These are phyloP conservation scores for Drosophila borealis DNA, from an alignment of 2,888 invertebrate species.

Conservation along the genomic window DNA sequence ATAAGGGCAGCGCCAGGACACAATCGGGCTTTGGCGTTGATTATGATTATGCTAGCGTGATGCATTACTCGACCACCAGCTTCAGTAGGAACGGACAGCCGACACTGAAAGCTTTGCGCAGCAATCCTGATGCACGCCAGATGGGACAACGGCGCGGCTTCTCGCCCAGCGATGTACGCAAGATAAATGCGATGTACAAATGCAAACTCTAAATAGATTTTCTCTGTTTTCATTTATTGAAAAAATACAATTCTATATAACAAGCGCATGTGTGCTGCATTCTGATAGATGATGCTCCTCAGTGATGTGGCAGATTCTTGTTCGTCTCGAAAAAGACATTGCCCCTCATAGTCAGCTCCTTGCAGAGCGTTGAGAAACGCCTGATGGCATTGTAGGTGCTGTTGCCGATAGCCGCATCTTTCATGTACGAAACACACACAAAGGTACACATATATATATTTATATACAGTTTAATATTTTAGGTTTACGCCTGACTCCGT, in stretches of 20 bases:
- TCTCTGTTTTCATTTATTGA: conserved; percentile 42
- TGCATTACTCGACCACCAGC: conserved; percentile 92
- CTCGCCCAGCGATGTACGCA: conserved; percentile 76
- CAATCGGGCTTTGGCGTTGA: conserved; percentile 88
- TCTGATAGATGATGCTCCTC: conserved; percentile 11
- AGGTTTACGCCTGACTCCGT: conserved; percentile 9
- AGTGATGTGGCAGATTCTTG: conserved; percentile 81
- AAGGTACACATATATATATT: conserved; percentile 21
- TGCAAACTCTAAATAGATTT: conserved; percentile 54
- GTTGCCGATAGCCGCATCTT: conserved; percentile 51
- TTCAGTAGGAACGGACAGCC: conserved; percentile 90
- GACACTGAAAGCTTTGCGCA: conserved; percentile 88
- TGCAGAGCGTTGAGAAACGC: conserved; percentile 84
- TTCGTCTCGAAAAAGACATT: conserved; percentile 84
- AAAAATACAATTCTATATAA: conserved; percentile 46
- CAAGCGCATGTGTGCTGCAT: conserved; percentile 21
- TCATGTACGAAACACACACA: conserved; percentile 26
- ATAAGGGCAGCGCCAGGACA: conserved; percentile 86
- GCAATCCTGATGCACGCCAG: conserved; percentile 50
- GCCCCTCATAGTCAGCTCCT: conserved; percentile 83
- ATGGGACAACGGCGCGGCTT: conserved; percentile 83
- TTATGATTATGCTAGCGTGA: conserved; percentile 92
- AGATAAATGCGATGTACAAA: conserved; percentile 82
- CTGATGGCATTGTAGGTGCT: conserved; percentile 82
- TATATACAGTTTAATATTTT: conserved; percentile 16